Evolutionary conservation across 2,888 invertebrate genomes (phyloP).

Genomic region (Noctua janthina): DNA sequence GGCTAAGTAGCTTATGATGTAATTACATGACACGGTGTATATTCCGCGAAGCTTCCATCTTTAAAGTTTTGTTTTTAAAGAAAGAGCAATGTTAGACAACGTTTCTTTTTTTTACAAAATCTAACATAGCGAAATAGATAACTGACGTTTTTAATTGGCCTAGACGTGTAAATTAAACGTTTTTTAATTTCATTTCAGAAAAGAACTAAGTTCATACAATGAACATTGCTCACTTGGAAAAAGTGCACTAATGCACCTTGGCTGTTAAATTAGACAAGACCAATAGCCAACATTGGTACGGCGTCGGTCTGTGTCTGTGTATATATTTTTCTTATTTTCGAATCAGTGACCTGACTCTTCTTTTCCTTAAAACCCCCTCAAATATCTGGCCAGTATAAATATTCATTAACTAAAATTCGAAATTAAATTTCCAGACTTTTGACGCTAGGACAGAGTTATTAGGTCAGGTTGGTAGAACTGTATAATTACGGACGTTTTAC

Average conservation of each 20-base stretch:
- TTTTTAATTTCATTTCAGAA: too few relatives aligned
- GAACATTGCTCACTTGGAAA: not conserved
- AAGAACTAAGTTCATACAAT: not conserved
- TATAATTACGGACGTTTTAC: constrained; percentile 27
- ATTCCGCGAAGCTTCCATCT: not conserved
- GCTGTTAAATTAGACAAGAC: not conserved
- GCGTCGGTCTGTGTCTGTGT: not conserved
- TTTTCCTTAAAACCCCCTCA: not conserved
- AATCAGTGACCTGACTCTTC: not conserved
- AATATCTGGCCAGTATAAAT: not conserved
- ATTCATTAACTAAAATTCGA: not conserved
- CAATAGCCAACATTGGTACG: too few relatives aligned
- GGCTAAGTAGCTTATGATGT: constrained; percentile 15
- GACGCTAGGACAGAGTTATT: constrained; percentile 6
- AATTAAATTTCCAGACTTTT: constrained; percentile 9
- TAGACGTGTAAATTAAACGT: too few relatives aligned
- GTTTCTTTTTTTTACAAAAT: not conserved
- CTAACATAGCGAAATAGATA: too few relatives aligned
- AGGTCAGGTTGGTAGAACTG: not conserved
- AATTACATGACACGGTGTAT: not conserved
- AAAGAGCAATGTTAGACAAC: not conserved
- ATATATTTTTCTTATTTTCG: not conserved
- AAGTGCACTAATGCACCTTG: not conserved
- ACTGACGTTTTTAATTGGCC: not conserved
- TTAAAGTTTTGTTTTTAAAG: not conserved